A percentile compares a stretch with the other conserved stretches of the same genome.
These are phyloP conservation scores for Thumatha senex DNA, from an alignment of 2,888 invertebrate genomes.

Conservation along the genomic window DNA sequence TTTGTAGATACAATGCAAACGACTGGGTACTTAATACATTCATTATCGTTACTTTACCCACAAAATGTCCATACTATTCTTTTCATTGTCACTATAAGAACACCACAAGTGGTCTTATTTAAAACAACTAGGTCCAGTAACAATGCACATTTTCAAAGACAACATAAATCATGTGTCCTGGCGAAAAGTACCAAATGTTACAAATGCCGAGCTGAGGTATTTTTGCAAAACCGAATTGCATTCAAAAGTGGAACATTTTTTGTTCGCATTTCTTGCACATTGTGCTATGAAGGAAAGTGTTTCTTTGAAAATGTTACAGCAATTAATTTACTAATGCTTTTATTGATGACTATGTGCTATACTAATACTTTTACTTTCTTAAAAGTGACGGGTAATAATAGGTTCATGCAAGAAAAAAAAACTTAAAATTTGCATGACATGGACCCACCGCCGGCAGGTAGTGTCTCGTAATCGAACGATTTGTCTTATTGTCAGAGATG, in stretches of 20 bases:
- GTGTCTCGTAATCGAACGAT: slow-evolving; percentile 78
- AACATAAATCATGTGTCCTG: slow-evolving; percentile 72
- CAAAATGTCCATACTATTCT: slow-evolving; percentile 49
- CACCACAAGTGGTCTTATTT: slow-evolving; percentile 73
- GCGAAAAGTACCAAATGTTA: slow-evolving; percentile 75
- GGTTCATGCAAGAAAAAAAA: slow-evolving; percentile 47
- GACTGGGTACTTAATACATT: slow-evolving; percentile 52
- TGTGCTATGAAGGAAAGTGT: slow-evolving; percentile 58
- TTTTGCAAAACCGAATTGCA: slow-evolving; percentile 65
- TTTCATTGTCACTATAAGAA: slow-evolving; percentile 57
- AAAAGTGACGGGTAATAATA: slow-evolving; percentile 58
- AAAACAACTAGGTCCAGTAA: slow-evolving; percentile 63
- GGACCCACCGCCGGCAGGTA: slow-evolving; percentile 77
- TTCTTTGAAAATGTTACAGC: slow-evolving; percentile 63
- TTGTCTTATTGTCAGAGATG: slow-evolving; percentile 80
- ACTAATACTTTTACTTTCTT: slow-evolving; percentile 74
- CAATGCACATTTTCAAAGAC: slow-evolving; percentile 56
- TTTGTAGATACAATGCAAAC: slow-evolving; percentile 50
- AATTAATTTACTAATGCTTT: slow-evolving; percentile 75
- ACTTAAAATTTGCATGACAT: slow-evolving; percentile 65
- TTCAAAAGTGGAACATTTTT: slow-evolving; percentile 56
- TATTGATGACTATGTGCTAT: slow-evolving; percentile 48
- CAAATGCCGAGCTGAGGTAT: slow-evolving; percentile 54
- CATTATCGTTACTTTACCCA: slow-evolving; percentile 53
- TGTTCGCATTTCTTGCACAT: slow-evolving; percentile 39